Evolutionary conservation across 2,888 invertebrate species (phyloP).

Genomic region (Criorhina ranunculi): DNA sequence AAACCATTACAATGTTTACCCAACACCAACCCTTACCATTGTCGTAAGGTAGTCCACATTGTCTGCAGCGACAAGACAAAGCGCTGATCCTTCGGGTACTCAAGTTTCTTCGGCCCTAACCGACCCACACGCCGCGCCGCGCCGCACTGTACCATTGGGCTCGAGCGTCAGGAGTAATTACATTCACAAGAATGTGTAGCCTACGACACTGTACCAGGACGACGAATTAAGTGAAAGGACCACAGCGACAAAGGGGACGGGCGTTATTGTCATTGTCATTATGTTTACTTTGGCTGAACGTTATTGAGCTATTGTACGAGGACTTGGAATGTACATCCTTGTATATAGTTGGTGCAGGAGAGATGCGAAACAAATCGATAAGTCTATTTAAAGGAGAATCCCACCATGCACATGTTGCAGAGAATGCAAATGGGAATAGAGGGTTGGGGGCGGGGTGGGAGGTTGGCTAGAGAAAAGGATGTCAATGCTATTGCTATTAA

Average conservation of each 20-base stretch:
- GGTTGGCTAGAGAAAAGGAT: conserved; percentile 16
- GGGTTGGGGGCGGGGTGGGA: not conserved
- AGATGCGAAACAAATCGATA: conserved; percentile 37
- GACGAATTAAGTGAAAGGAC: conserved; percentile 26
- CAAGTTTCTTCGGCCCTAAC: conserved; percentile 50
- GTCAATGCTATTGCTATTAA: conserved; percentile 53
- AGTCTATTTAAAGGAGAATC: conserved; percentile 11
- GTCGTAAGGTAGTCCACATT: conserved; percentile 34
- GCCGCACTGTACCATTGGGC: conserved; percentile 20
- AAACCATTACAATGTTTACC: conserved; percentile 70
- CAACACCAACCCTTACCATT: conserved; percentile 38
- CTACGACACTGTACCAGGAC: conserved; percentile 32
- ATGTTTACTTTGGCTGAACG: conserved; percentile 59
- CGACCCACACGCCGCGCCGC: no score
- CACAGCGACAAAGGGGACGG: not conserved
- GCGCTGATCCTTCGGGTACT: conserved; percentile 60
- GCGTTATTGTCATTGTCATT: conserved; percentile 51
- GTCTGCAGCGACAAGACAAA: conserved; percentile 63
- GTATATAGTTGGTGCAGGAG: conserved; percentile 4
- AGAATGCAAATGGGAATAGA: conserved; percentile 34
- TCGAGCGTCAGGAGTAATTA: conserved; percentile 54
- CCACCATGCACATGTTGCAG: conserved; percentile 37
- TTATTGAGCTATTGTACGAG: conserved; percentile 58
- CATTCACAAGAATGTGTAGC: conserved; percentile 58
- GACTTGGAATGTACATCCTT: conserved; percentile 24